phyloP scores from a whole-genome alignment of 2,888 invertebrate genomes.

The Sturmia bella region DNA sequence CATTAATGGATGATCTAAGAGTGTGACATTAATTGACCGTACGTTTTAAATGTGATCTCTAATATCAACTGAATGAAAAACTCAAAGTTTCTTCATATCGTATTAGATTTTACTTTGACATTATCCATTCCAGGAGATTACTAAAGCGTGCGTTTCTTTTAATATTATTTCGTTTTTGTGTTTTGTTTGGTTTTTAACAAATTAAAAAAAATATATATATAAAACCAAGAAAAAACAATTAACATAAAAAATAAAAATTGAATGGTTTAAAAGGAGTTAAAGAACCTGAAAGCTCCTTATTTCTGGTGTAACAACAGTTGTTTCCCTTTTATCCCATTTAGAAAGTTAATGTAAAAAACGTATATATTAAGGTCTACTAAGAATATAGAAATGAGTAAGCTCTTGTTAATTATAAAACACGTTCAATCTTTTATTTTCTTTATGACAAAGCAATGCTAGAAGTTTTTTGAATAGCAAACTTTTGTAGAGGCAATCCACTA shows the following conservation, averaged over 20 bases:
- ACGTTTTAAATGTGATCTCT: constrained; percentile 82
- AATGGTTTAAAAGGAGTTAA: neutral
- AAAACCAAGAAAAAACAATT: neutral
- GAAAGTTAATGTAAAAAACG: constrained; percentile 39
- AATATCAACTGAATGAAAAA: constrained; percentile 65
- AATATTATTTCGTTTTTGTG: constrained; percentile 36
- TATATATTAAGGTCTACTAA: neutral
- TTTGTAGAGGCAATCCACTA: no score
- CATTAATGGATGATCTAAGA: constrained; percentile 89
- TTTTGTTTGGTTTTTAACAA: neutral
- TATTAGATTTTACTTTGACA: neutral
- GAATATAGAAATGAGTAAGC: constrained; percentile 43
- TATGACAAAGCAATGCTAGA: no score
- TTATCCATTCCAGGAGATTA: constrained; percentile 61
- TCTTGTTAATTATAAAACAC: constrained; percentile 56
- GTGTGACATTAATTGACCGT: constrained; percentile 88
- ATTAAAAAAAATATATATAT: no score
- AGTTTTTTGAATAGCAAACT: no score
- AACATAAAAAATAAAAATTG: constrained; percentile 34
- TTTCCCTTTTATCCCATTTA: constrained; percentile 30
- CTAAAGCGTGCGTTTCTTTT: constrained; percentile 67
- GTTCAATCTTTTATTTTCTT: no score
- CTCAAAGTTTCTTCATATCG: neutral
- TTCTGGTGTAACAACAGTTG: constrained; percentile 53
- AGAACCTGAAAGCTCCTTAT: constrained; percentile 18